Base-by-base conservation (phyloP, 1,140 invertebrate species). In the Meloidogyne exigua region DNA sequence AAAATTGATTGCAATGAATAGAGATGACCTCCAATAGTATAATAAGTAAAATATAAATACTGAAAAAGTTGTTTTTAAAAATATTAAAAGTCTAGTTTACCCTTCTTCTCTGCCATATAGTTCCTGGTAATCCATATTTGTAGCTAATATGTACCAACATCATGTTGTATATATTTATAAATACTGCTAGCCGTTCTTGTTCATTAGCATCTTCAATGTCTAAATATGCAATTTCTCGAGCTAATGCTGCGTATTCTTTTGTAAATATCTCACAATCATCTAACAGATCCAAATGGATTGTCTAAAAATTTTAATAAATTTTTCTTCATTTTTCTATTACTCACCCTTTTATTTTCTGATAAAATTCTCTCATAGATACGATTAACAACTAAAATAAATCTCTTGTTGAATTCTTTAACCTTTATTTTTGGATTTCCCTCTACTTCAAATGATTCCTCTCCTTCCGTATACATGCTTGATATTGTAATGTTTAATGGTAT, bases 1-100 rank as follows among this genome's bases (percentile, higher is more conserved):
- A 89, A 88, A 66, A 89, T 89, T 68, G 89, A 89, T 74, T 89
- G 89, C 13, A 89, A 83, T 11, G 88, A 88, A 79, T 89, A 89
- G 7, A 74, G 39, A 68, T 89, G 81, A 15, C 87, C 87, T 64
- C 88, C 88, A 79, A 89, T 89, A n/a, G 88, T 83, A 76, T 89
- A 89, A 36, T 87, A 83, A 4, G 88, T 84, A 36, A 83, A 88
- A 81, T 89, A 88, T 73, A 89, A 88, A 81, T 89, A 89, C 88
- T 89, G 81, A 76, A 88, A 72, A 67, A 42, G 36, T 9, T 63
- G 63, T 25, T 32, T 18, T 62, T 28, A 0, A 18, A 13, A n/a
- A 18, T 18, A 42, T 42, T 3, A 13, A 64, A 21, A 72, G 7
- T 15, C 18, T 26, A 42, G 15, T 42, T 39, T 2, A 89, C 88